Evolutionary conservation across 2,888 invertebrate species (phyloP).

Genomic region (Acanthosepion pharaonis): DNA sequence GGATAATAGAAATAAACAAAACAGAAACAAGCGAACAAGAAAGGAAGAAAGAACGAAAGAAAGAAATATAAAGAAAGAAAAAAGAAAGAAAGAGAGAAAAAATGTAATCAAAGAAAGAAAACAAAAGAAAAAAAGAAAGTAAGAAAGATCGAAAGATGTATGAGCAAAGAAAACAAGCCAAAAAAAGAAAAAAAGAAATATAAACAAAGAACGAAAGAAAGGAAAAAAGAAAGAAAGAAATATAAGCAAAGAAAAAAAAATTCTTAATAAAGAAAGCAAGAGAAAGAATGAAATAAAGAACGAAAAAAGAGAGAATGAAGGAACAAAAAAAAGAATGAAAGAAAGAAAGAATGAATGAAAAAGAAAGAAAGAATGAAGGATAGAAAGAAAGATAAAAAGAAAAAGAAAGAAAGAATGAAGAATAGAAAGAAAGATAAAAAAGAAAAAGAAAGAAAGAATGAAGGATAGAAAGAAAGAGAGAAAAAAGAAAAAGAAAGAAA

Average conservation of each 20-base stretch:
- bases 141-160: neutral
- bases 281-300: no score
- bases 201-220: no score
- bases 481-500: neutral
- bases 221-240: no score
- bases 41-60: neutral
- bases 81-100: neutral
- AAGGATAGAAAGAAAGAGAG: no score
- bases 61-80: neutral
- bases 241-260: no score
- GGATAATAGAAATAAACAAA: neutral
- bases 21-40: neutral
- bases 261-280: no score
- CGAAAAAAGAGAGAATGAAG: no score
- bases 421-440: no score
- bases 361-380: neutral
- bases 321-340: neutral
- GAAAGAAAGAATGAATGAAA: neutral
- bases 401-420: no score
- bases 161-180: neutral
- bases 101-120: neutral
- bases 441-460: no score
- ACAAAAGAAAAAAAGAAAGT: neutral
- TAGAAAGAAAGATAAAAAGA: no score
- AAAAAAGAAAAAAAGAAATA: neutral